Percentiles rank a stretch among this genome's conserved stretches.
Evolutionary conservation across 1,140 invertebrate species (phyloP).

Genomic region (Drosophila pruinosa): DNA sequence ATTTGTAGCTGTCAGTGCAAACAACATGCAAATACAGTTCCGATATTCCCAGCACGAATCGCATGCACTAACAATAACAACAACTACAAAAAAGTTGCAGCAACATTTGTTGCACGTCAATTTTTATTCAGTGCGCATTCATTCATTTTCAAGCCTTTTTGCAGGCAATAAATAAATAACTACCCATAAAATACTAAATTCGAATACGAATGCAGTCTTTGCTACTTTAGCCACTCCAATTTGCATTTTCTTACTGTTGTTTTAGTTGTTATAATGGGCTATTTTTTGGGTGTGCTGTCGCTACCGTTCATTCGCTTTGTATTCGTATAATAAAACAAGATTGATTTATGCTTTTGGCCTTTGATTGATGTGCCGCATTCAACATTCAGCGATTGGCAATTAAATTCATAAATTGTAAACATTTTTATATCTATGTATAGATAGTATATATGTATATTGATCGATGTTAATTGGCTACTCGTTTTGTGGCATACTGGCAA

Average conservation of each 20-base stretch:
- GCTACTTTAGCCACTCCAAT: conserved; percentile 26
- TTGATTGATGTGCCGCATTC: conserved; percentile 58
- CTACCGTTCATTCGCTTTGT: conserved; percentile 9
- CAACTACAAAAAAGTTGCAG: not conserved
- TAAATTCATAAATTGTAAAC: conserved; percentile 58
- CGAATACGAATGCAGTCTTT: not conserved
- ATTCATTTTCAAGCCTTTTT: conserved; percentile 60
- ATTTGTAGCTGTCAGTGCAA: conserved; percentile 25
- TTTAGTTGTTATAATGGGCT: not conserved
- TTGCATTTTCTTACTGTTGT: conserved; percentile 35
- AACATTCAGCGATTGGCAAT: conserved; percentile 45
- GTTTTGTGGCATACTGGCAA: conserved; percentile 12
- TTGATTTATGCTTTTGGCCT: conserved; percentile 9
- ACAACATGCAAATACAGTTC: conserved; percentile 42
- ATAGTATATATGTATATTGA: conserved; percentile 21
- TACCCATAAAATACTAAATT: conserved; percentile 2
- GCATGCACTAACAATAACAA: not conserved
- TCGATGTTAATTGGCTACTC: conserved; percentile 53
- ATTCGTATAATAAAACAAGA: too few species aligned
- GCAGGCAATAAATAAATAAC: not conserved
- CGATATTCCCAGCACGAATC: conserved; percentile 22
- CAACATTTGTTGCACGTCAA: conserved; percentile 51
- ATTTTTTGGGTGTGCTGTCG: conserved; percentile 25
- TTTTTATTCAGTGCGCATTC: conserved; percentile 65
- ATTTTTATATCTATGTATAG: too few species aligned